These are phyloP conservation scores for Enteromius treurensis DNA, from an alignment of 2,797 vertebrate species.

Conservation along the genomic window DNA sequence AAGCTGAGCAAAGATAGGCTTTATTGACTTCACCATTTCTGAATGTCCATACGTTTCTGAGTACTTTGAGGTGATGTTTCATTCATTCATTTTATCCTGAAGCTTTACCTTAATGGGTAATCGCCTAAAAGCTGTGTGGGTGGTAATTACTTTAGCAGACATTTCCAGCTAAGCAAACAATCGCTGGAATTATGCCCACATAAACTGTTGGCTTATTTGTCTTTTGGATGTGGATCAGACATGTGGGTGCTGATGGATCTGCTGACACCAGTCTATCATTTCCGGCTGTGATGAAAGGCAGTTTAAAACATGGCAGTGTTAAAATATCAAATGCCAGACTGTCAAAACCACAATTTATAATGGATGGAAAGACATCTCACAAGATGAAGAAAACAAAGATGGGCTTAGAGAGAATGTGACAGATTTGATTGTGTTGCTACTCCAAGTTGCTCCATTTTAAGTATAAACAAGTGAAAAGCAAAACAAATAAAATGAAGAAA, in stretches of 20 bases:
- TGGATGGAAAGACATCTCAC: neutral
- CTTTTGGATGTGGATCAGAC: neutral
- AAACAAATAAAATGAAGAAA: too few species aligned
- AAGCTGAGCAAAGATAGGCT: too few species aligned
- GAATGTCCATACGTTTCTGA: neutral
- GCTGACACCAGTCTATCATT: slow-evolving; percentile 30
- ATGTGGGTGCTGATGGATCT: neutral
- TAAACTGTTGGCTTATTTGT: slow-evolving; percentile 9
- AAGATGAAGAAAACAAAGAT: neutral
- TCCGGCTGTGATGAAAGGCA: neutral
- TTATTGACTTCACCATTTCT: slow-evolving; percentile 13
- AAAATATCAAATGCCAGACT: slow-evolving; percentile 21
- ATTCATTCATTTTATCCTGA: slow-evolving; percentile 9
- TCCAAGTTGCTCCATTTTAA: neutral
- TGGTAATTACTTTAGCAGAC: neutral
- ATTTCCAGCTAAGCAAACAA: neutral
- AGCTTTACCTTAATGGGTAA: slow-evolving; percentile 5
- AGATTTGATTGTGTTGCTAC: neutral
- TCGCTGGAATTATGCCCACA: slow-evolving; percentile 2
- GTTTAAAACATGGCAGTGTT: neutral
- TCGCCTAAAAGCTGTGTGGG: slow-evolving; percentile 7
- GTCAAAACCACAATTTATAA: slow-evolving; percentile 11
- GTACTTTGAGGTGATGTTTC: slow-evolving; percentile 2
- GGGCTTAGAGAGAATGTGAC: neutral
- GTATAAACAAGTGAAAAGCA: neutral